These are phyloP conservation scores for Sinhomidia bicolor DNA, from an alignment of 2,888 invertebrate genomes.

Conservation along the genomic window DNA sequence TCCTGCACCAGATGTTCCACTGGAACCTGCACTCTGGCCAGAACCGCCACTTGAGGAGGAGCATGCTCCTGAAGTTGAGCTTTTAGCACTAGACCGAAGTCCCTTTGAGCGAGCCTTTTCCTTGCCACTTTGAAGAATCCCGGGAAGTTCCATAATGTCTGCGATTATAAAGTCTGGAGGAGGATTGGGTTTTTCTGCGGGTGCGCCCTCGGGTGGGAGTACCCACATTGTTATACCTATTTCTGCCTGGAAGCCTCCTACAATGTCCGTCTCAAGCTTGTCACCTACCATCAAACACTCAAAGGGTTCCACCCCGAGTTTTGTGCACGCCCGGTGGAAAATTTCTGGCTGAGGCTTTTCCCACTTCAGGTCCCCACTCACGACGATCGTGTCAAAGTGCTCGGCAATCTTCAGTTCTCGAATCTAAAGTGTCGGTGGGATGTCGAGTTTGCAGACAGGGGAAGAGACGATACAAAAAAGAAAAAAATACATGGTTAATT, in stretches of 20 bases:
- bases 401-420: slow-evolving; percentile 78
- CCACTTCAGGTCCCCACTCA: slow-evolving; percentile 83
- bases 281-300: slow-evolving; percentile 94
- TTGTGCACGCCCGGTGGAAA: slow-evolving; percentile 88
- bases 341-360: slow-evolving; percentile 93
- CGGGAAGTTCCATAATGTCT: slow-evolving; percentile 77
- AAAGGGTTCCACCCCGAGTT: slow-evolving; percentile 88
- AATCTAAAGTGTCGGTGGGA: slow-evolving; percentile 73
- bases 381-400: slow-evolving; percentile 79
- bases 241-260: slow-evolving; percentile 90
- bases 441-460: not conserved
- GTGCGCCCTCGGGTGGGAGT: slow-evolving; percentile 83
- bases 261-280: slow-evolving; percentile 93
- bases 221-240: slow-evolving; percentile 92
- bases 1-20: not conserved
- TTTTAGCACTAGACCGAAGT: slow-evolving; percentile 70
- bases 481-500: slow-evolving; percentile 30
- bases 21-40: slow-evolving; percentile 27
- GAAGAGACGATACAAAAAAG: slow-evolving; percentile 47
- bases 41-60: slow-evolving; percentile 10
- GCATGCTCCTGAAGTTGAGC: slow-evolving; percentile 60
- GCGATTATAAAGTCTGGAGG: slow-evolving; percentile 78
- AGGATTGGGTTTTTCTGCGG: slow-evolving; percentile 82
- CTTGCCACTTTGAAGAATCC: slow-evolving; percentile 78
- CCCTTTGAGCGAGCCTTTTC: slow-evolving; percentile 78